phyloP scores from a whole-genome alignment of 2,888 invertebrate genomes.

The Rugalucina vietnamica region DNA sequence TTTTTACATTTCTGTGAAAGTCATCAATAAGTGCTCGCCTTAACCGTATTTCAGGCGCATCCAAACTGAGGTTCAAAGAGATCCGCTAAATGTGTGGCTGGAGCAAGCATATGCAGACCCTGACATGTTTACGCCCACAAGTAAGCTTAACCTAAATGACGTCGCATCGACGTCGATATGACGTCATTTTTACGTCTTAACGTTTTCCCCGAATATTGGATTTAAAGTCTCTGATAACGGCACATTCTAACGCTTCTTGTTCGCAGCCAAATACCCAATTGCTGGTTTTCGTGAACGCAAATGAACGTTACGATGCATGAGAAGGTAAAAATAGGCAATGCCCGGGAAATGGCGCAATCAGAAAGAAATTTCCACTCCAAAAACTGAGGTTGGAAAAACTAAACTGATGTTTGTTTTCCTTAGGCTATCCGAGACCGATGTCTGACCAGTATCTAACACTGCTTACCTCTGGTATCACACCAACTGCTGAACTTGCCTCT shows the following conservation, averaged over 20 bases:
- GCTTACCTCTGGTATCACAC: background rate
- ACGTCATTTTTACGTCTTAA: background rate
- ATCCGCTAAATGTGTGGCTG: background rate
- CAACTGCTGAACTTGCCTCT: background rate
- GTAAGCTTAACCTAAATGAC: background rate
- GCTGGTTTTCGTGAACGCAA: background rate
- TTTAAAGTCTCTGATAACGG: background rate
- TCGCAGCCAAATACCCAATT: background rate
- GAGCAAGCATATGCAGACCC: background rate
- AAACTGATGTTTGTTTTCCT: background rate
- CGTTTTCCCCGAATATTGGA: background rate
- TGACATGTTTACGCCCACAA: background rate
- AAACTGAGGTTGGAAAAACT: background rate
- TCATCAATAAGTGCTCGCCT: background rate
- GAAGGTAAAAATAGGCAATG: background rate
- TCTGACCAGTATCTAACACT: background rate
- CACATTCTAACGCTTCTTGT: background rate
- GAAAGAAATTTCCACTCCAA: background rate
- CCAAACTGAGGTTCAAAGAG: background rate
- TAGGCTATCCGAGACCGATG: background rate
- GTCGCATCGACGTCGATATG: background rate
- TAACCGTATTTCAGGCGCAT: background rate
- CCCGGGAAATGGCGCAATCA: background rate
- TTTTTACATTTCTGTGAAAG: background rate
- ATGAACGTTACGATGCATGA: background rate